These are phyloP conservation scores for Apis florea DNA, from an alignment of 1,140 invertebrate species.

Conservation along the genomic window DNA sequence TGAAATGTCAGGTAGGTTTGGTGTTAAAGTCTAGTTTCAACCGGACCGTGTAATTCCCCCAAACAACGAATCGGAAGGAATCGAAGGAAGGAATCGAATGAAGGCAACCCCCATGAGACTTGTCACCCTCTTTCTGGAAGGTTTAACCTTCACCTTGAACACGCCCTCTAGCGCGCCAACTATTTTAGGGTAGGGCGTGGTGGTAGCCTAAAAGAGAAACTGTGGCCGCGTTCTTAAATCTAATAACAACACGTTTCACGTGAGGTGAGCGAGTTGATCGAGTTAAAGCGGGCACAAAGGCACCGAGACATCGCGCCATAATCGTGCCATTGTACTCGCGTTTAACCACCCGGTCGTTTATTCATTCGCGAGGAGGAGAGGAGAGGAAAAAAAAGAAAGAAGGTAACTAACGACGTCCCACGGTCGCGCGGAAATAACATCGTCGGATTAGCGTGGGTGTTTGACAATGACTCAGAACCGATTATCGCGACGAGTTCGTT, in stretches of 20 bases:
- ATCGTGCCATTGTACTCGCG: slow-evolving; percentile 63
- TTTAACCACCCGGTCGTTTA: slow-evolving; percentile 61
- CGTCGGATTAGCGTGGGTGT: slow-evolving; percentile 53
- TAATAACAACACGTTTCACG: slow-evolving; percentile 55
- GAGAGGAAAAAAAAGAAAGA: background rate
- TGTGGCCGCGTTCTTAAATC: slow-evolving; percentile 25
- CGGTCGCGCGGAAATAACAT: slow-evolving; percentile 52
- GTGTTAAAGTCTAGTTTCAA: slow-evolving; percentile 47
- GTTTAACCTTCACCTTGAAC: slow-evolving; percentile 63
- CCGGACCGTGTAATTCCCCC: background rate
- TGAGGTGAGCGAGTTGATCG: slow-evolving; percentile 40
- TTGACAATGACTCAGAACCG: slow-evolving; percentile 35
- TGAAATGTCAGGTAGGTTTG: no score
- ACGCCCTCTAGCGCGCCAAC: slow-evolving; percentile 44
- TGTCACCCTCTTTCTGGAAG: slow-evolving; percentile 51
- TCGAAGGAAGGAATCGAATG: no score
- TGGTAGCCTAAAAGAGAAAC: slow-evolving; percentile 34
- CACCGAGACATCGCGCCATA: slow-evolving; percentile 48
- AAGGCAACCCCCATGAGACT: slow-evolving; percentile 23
- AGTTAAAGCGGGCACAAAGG: slow-evolving; percentile 63
- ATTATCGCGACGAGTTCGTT: slow-evolving; percentile 28
- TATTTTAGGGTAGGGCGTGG: slow-evolving; percentile 61
- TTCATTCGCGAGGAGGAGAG: slow-evolving; percentile 51
- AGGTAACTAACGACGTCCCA: slow-evolving; percentile 34
- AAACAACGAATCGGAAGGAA: background rate